Percentiles rank a stretch among this genome's conserved stretches.
phyloP scores from a whole-genome alignment of 2,888 invertebrate species.

The Metopia argyrocephala region DNA sequence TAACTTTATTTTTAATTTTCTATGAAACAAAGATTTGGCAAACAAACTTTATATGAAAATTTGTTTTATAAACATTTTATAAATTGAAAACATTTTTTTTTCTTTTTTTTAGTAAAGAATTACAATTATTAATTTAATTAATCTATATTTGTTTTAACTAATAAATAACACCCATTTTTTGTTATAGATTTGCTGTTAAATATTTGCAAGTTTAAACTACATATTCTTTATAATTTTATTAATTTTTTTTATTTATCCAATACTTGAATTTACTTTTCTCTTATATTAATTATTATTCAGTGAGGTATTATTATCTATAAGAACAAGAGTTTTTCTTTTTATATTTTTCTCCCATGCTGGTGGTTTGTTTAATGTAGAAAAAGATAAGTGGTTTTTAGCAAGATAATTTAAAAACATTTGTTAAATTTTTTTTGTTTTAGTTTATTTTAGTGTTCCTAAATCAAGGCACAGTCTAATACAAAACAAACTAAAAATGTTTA shows the following conservation, averaged over 20 bases:
- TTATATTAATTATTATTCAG: not conserved
- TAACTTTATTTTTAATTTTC: too few species aligned
- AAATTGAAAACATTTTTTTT: too few species aligned
- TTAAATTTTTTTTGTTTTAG: not conserved
- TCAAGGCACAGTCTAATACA: constrained; percentile 50
- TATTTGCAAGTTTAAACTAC: not conserved
- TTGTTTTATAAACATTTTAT: too few species aligned
- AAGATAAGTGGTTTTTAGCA: not conserved
- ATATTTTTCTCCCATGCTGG: not conserved
- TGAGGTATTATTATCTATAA: constrained; percentile 34
- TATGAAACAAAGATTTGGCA: too few species aligned
- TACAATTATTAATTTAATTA: too few species aligned
- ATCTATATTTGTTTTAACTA: too few species aligned
- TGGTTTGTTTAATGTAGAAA: constrained; percentile 1
- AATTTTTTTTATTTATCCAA: not conserved
- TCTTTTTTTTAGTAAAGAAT: too few species aligned
- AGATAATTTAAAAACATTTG: not conserved
- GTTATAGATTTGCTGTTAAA: not conserved
- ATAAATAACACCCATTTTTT: too few species aligned
- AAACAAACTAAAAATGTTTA: not conserved
- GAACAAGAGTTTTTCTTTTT: not conserved
- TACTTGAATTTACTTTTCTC: not conserved
- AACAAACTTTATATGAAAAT: too few species aligned
- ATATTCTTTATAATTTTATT: too few species aligned
- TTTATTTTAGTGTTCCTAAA: constrained; percentile 26